Conservation (phyloP, 2,888 invertebrate species). For the Cephus spinipes region DNA sequence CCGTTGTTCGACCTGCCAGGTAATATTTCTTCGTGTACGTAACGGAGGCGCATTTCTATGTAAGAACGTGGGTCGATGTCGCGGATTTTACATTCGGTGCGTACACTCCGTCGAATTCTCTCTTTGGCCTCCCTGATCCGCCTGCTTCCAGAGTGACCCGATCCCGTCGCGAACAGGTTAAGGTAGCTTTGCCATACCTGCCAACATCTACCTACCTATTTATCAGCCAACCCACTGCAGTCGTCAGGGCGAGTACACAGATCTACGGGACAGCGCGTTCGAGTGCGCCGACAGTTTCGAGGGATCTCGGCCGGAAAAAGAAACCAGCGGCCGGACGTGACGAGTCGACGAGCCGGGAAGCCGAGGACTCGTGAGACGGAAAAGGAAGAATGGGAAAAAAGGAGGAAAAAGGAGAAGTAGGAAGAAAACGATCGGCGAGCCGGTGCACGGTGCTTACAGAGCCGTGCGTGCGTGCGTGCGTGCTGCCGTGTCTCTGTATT, state of each 20-base stretch:
- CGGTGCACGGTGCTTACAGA: neutral
- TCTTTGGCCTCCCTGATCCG: neutral
- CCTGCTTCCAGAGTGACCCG: neutral
- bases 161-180: slow-evolving; percentile 10
- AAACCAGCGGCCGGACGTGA: neutral
- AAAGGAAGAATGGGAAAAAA: slow-evolving; percentile 9
- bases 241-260: neutral
- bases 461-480: neutral
- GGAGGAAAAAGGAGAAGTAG: slow-evolving; percentile 5
- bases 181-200: neutral
- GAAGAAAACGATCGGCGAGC: slow-evolving; percentile 9
- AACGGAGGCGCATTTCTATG: neutral
- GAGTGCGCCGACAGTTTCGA: neutral
- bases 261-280: neutral
- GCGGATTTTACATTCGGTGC: neutral
- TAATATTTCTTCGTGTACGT: neutral
- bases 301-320: slow-evolving; percentile 1
- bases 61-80: neutral
- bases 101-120: neutral
- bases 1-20: neutral
- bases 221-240: neutral
- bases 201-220: slow-evolving; percentile 8
- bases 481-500: neutral
- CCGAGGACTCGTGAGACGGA: slow-evolving; percentile 2
- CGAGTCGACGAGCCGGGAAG: slow-evolving; percentile 7